phyloP scores from a whole-genome alignment of 2,888 invertebrate genomes.

The Parelbella ahira region DNA sequence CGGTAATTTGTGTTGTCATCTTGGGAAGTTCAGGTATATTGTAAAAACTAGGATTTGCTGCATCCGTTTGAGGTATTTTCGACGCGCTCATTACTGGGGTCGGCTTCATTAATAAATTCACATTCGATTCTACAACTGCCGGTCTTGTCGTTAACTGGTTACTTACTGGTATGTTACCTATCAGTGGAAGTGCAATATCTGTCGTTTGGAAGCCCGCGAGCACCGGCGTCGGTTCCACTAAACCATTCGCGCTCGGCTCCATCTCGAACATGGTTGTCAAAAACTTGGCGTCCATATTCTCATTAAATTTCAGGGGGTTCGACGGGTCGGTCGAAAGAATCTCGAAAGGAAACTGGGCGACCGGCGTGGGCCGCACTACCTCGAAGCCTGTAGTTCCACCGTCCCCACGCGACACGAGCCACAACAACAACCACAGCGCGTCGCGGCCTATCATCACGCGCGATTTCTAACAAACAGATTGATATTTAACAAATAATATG shows the following conservation, averaged over 20 bases:
- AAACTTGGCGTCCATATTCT: background rate
- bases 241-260: background rate
- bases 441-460: too few species aligned
- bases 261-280: background rate
- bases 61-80: background rate
- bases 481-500: too few species aligned
- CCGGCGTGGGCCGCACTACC: constrained; percentile 6
- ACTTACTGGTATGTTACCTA: background rate
- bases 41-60: background rate
- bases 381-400: background rate
- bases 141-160: background rate
- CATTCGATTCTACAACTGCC: background rate
- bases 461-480: too few species aligned
- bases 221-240: constrained; percentile 1
- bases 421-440: too few species aligned
- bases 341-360: background rate
- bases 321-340: constrained; percentile 6
- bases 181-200: background rate
- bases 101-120: background rate
- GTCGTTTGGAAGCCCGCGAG: background rate
- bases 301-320: constrained; percentile 10
- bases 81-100: background rate
- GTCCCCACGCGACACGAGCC: too few species aligned
- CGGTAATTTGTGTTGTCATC: background rate
- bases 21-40: background rate